Evolutionary conservation across 2,888 invertebrate species (phyloP), one percentile per base, ranked within the genome.

Genomic region (Neria commutata): DNA sequence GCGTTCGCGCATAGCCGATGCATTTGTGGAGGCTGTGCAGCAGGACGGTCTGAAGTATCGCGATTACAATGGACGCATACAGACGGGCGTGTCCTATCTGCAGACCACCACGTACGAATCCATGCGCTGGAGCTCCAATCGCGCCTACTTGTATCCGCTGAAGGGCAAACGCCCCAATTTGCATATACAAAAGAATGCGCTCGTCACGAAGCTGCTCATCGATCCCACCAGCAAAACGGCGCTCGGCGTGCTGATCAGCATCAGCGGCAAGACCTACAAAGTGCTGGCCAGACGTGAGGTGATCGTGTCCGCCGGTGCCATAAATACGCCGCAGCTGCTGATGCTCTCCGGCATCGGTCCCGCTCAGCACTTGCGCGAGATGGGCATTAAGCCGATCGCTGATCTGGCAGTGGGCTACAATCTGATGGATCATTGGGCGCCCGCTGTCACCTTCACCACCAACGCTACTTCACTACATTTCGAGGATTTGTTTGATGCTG

Each of bases 311-410:
- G 91, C 89, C 1, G 93, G 93, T 0, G 87, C 92, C 0, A 88
- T 94, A 58, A 91, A 91, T 67, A 87, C 89, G 1, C 92, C 94
- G 0, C 94, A 94, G 73, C 77, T 95, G 8, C 84, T 94, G 5
- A 90, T 94, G 91, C 76, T 92, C 17, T 91, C 90, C 1, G 92
- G 91, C 2, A 80, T 91, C 8, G 88, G 88, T 2, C 88, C 87
- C 0, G 82, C 81, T n/a, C 79, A 85, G 47, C 87, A 88, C 65
- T 81, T 88, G 2, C 73, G 77, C 25, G 79, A 83, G 56, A 72
- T 83, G 42, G 84, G 84, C n/a, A 86, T 87, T 37, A 81, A 84
- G 1, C 83, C 87, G 0, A 71, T 90, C 29, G 81, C 83, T 40
- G 85, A 89, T 71, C 77, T 88, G 40, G 86, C 86, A 0, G 89